phyloP scores from a whole-genome alignment of 2,113 vertebrate genomes.

The Anarrhichthys ocellatus region DNA sequence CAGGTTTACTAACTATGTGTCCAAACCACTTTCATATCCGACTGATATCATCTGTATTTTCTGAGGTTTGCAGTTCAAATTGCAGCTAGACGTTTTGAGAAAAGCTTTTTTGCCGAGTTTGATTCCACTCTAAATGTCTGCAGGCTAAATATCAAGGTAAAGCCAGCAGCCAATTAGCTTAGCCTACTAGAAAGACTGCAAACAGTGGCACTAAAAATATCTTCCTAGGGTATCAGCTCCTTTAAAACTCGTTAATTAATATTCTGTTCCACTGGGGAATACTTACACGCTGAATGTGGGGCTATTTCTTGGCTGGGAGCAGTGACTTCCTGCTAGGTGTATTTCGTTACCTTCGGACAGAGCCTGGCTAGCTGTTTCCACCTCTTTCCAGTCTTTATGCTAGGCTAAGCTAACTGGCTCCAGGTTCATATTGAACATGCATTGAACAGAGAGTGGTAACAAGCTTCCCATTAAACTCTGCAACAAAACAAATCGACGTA shows the following conservation, averaged over 20 bases:
- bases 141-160: background rate
- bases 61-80: background rate
- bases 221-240: background rate
- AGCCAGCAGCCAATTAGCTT: background rate
- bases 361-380: background rate
- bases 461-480: no score
- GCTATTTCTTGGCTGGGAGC: background rate
- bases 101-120: background rate
- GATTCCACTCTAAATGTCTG: background rate
- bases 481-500: no score
- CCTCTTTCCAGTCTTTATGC: background rate
- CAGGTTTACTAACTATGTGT: background rate
- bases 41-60: background rate
- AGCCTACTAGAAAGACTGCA: background rate
- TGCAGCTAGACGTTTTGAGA: background rate
- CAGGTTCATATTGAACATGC: background rate
- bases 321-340: background rate
- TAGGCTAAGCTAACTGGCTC: background rate
- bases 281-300: no score
- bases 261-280: no score
- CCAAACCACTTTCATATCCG: background rate
- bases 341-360: background rate
- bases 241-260: background rate
- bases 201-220: background rate
- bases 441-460: background rate